A percentile compares a stretch with the other conserved stretches of the same genome.
phyloP scores from a whole-genome alignment of 2,797 vertebrate genomes.

The Huso huso region DNA sequence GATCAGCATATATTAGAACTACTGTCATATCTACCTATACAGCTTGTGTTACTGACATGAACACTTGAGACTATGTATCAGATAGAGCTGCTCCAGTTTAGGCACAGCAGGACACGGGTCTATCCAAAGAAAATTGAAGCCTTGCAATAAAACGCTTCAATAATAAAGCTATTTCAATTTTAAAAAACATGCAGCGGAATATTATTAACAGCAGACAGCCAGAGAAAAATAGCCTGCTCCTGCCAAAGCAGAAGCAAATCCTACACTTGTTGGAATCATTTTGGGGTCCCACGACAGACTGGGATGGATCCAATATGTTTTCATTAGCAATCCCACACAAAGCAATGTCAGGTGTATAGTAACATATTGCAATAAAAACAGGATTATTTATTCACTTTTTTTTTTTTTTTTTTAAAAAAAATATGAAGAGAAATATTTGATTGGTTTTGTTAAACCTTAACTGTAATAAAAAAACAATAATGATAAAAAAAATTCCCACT shows the following conservation, averaged over 20 bases:
- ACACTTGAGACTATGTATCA: no score
- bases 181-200: neutral
- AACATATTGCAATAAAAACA: neutral
- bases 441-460: no score
- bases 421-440: no score
- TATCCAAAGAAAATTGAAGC: neutral
- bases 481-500: no score
- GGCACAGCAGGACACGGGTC: neutral
- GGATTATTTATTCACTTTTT: no score
- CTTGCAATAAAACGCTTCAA: neutral
- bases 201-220: neutral
- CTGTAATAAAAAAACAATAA: no score
- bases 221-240: neutral
- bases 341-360: constrained; percentile 1
- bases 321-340: constrained; percentile 31
- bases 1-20: no score
- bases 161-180: neutral
- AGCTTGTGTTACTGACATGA: no score
- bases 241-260: constrained; percentile 17
- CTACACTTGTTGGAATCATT: constrained; percentile 23
- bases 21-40: no score
- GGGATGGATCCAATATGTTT: constrained; percentile 21
- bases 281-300: constrained; percentile 25
- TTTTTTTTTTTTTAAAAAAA: no score
- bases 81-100: no score